phyloP scores from a whole-genome alignment of 2,888 invertebrate species.

The Pherbina coryleti region DNA sequence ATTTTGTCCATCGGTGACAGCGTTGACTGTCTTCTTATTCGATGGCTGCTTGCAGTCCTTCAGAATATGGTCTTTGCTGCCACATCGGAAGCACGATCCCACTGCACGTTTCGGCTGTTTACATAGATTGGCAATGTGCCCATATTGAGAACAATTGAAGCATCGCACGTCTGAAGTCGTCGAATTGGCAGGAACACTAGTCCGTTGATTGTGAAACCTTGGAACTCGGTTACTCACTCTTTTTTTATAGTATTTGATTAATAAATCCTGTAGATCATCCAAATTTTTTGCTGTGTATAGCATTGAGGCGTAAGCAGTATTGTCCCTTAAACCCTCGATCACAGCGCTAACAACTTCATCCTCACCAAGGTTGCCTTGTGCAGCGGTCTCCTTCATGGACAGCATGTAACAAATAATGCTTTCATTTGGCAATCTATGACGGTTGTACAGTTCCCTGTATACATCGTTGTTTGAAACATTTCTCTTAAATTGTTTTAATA shows the following conservation, averaged over 20 bases:
- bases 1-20: neutral
- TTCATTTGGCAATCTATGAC: slow-evolving; percentile 26
- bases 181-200: neutral
- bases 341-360: slow-evolving; percentile 34
- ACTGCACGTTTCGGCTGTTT: slow-evolving; percentile 22
- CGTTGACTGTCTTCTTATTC: neutral
- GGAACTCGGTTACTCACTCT: slow-evolving; percentile 22
- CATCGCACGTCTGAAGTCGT: slow-evolving; percentile 14
- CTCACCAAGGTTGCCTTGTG: slow-evolving; percentile 31
- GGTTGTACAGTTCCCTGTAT: slow-evolving; percentile 25
- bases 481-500: slow-evolving; percentile 10
- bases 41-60: slow-evolving; percentile 18
- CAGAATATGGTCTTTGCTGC: neutral
- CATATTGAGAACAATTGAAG: slow-evolving; percentile 41
- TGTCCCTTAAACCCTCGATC: slow-evolving; percentile 35
- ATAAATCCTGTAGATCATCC: slow-evolving; percentile 31
- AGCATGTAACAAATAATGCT: slow-evolving; percentile 33
- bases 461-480: slow-evolving; percentile 30
- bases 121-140: slow-evolving; percentile 21
- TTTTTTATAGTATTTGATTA: slow-evolving; percentile 22
- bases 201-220: neutral
- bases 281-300: slow-evolving; percentile 35
- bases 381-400: slow-evolving; percentile 39
- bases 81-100: slow-evolving; percentile 34
- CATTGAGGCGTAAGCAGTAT: slow-evolving; percentile 31